Base-by-base conservation (phyloP, 2,113 vertebrate genomes). In the Hirundichthys speculiger region DNA sequence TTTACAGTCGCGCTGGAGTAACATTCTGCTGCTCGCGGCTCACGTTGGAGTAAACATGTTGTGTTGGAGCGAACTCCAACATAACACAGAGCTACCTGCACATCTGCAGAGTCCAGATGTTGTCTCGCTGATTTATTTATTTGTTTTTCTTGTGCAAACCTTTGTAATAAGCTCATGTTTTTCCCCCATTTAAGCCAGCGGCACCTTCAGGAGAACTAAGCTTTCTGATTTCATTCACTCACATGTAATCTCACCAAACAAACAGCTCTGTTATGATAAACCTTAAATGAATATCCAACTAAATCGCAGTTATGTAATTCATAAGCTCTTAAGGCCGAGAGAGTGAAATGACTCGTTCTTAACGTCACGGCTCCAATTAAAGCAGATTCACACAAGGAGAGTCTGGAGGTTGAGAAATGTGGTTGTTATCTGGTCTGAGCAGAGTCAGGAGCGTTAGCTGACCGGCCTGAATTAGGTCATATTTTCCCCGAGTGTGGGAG, bases 401-500 rank as follows among this genome's bases (percentile, higher is more conserved):
- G 60, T 6, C n/a, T 4, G 22, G 59, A 71, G 74, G 69, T 1
- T 19, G 69, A 58, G 69, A 64, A 70, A 75, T 70, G 42, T 58
- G 47, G 40, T 65, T 8, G 19, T 56, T 83, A 81, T 90, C 43
- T 67, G 61, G 59, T 45, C 46, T 10, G 22, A 41, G 64, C 19
- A 57, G 24, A 49, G 24, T 40, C 62, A 45, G 73, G 73, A 78
- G 73, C 66, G 75, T 55, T 75, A 22, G 48, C 72, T 48, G 71
- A 73, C 54, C 59, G 11, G 64, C 40, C 45, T 1, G 3, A 48
- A 69, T 73, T 68, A 77, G 80, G 68, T 85, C 78, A 79, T 16
- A 63, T 82, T 86, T 84, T 88, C 83, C 71, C 50, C 47, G 14
- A 0, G 22, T 20, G 59, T 70, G 59, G 69, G 69, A 82, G 54